Percentiles rank a stretch among this genome's conserved stretches.
Evolutionary conservation across 2,888 invertebrate genomes (phyloP).

Genomic region (Mantis religiosa): DNA sequence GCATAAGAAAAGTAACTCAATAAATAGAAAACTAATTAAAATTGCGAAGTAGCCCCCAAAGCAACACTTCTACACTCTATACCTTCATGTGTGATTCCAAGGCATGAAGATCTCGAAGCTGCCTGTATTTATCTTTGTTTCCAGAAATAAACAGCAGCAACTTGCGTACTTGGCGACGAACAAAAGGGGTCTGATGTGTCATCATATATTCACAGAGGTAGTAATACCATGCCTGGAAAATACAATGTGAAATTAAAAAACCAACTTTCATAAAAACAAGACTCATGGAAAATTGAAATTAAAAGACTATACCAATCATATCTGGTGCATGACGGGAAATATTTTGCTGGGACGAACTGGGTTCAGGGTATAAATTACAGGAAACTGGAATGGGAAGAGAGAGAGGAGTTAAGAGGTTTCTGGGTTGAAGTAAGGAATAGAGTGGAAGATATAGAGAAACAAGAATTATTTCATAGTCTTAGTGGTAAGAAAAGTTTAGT

Average conservation of each 20-base stretch:
- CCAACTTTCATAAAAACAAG: not conserved
- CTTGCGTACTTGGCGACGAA: conserved; percentile 85
- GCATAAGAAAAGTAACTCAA: too few relatives aligned
- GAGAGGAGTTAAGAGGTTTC: too few relatives aligned
- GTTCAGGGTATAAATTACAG: too few relatives aligned
- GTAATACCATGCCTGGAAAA: conserved; percentile 60
- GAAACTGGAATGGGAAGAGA: too few relatives aligned
- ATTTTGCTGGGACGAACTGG: too few relatives aligned
- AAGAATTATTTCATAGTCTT: too few relatives aligned
- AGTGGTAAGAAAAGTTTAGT: too few relatives aligned
- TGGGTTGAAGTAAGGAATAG: too few relatives aligned
- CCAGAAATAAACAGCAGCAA: conserved; percentile 88
- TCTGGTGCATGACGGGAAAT: not conserved
- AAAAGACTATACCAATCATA: not conserved
- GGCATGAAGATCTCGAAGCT: conserved; percentile 88
- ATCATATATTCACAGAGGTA: conserved; percentile 92
- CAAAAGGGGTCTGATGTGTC: conserved; percentile 85
- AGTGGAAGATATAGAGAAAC: too few relatives aligned
- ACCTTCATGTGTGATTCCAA: conserved; percentile 83
- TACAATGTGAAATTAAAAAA: not conserved
- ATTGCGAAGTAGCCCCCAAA: too few relatives aligned
- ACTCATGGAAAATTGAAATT: too few relatives aligned
- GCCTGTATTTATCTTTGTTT: conserved; percentile 91
- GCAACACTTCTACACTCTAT: not conserved
- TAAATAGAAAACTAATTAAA: too few relatives aligned